These are phyloP conservation scores for Calycopis cecrops DNA, from an alignment of 1,140 invertebrate species.

Conservation along the genomic window DNA sequence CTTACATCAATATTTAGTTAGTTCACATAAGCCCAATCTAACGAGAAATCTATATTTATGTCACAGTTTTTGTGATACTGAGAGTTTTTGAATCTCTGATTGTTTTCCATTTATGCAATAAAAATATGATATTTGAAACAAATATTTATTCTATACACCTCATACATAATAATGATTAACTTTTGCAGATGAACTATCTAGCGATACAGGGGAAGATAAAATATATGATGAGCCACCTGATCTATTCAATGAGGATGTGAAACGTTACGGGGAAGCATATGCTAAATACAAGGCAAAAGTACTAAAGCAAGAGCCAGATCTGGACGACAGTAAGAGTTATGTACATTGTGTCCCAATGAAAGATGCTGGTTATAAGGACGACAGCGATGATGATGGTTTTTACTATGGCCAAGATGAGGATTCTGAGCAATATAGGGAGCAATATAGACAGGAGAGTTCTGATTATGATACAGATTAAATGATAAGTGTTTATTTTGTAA, in stretches of 20 bases:
- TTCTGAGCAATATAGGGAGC: conserved; percentile 48
- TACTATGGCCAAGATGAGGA: conserved; percentile 67
- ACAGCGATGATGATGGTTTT: conserved; percentile 64
- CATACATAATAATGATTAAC: conserved; percentile 4
- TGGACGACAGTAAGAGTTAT: conserved; percentile 31
- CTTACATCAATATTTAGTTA: too few relatives aligned
- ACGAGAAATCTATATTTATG: too few relatives aligned
- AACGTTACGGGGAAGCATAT: conserved; percentile 60
- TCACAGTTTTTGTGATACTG: too few relatives aligned
- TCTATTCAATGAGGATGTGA: conserved; percentile 55
- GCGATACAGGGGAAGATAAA: conserved; percentile 65
- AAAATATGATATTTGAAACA: too few relatives aligned
- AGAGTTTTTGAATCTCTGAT: too few relatives aligned
- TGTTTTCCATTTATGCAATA: too few relatives aligned
- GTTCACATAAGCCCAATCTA: too few relatives aligned
- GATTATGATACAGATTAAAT: conserved; percentile 45
- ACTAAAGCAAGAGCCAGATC: conserved; percentile 35
- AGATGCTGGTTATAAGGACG: conserved; percentile 58
- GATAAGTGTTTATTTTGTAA: conserved; percentile 3
- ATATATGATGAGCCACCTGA: conserved; percentile 56
- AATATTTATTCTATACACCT: too few relatives aligned
- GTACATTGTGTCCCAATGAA: conserved; percentile 39
- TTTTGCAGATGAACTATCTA: conserved; percentile 70
- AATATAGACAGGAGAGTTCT: conserved; percentile 41
- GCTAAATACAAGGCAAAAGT: conserved; percentile 66